Conservation (phyloP, 2,888 invertebrate genomes). For the Himalopsyche kuldschensis region DNA sequence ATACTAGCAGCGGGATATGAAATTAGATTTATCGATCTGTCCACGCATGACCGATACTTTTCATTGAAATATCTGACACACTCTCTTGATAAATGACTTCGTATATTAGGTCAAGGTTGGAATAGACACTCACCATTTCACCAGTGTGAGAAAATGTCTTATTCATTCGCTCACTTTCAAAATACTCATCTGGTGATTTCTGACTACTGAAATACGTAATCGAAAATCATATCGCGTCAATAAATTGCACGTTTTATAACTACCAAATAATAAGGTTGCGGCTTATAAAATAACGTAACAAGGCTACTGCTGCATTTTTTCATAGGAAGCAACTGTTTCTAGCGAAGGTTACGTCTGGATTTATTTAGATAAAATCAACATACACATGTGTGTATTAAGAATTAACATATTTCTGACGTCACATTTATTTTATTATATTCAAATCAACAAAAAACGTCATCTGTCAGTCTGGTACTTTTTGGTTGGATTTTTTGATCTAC, state of each 20-base stretch:
- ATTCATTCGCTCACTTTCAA: not conserved
- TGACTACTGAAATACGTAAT: not conserved
- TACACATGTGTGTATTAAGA: too few species aligned
- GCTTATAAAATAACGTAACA: not conserved
- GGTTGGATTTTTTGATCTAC: too few species aligned
- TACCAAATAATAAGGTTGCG: not conserved
- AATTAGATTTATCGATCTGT: not conserved
- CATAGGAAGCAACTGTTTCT: not conserved
- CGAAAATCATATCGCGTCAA: not conserved
- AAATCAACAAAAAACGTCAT: too few species aligned
- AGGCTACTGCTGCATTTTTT: not conserved
- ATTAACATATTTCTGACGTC: too few species aligned
- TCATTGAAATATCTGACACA: not conserved
- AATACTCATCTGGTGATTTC: not conserved
- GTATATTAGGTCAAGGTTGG: not conserved
- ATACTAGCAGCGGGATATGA: not conserved
- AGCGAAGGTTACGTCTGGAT: not conserved
- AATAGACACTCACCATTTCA: not conserved
- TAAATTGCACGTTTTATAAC: not conserved
- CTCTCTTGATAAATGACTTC: not conserved
- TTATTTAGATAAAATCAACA: not conserved
- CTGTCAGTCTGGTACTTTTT: too few species aligned
- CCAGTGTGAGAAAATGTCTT: not conserved
- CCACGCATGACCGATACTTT: not conserved
- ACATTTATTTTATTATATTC: too few species aligned